phyloP scores from a whole-genome alignment of 2,888 invertebrate genomes.

The Caenorhabditis doughertyi region DNA sequence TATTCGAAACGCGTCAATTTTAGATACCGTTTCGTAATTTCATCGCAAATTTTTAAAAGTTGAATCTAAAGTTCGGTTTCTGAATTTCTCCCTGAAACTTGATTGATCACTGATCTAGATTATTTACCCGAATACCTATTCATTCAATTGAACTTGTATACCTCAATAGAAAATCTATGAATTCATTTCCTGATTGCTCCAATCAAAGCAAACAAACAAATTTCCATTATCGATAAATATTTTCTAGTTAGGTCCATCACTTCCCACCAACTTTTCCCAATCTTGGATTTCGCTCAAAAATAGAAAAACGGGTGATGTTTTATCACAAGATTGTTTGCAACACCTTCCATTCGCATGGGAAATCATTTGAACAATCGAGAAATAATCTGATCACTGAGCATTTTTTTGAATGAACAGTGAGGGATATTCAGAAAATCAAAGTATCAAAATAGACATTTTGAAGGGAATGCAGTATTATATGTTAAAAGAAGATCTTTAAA shows the following conservation, averaged over 20 bases:
- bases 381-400: conserved; percentile 6
- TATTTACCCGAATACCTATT: neutral
- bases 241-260: conserved; percentile 12
- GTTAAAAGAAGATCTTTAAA: too few species aligned
- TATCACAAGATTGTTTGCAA: conserved; percentile 40
- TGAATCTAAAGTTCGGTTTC: too few species aligned
- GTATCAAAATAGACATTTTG: neutral
- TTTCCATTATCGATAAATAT: neutral
- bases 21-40: too few species aligned
- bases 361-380: conserved; percentile 19
- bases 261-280: neutral
- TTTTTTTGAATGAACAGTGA: neutral
- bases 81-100: too few species aligned
- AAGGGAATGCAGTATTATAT: neutral
- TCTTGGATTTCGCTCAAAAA: neutral
- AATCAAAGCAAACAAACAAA: neutral
- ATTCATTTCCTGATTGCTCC: neutral
- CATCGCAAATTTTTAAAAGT: too few species aligned
- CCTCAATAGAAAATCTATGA: neutral
- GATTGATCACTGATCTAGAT: neutral
- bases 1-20: too few species aligned
- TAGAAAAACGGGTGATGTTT: conserved; percentile 37
- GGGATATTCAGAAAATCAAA: neutral
- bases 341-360: conserved; percentile 10
- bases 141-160: neutral